phyloP scores from a whole-genome alignment of 2,797 vertebrate species.

The Phalloptychus januarius region DNA sequence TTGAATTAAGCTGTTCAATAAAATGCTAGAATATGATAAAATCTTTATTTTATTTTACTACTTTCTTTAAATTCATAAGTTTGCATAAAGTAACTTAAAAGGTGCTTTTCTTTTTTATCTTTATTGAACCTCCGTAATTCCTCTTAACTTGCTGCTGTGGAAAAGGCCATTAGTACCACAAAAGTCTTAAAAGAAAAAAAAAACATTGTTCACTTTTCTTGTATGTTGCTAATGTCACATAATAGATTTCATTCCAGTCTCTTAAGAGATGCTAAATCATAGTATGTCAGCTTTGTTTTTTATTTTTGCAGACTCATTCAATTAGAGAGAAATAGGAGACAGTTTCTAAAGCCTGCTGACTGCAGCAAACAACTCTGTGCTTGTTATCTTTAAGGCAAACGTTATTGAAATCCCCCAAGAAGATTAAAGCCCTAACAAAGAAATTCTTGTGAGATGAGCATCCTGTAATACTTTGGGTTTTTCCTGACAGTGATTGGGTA shows the following conservation, averaged over 20 bases:
- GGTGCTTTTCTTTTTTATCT: no score
- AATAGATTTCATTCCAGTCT: slow-evolving; percentile 22
- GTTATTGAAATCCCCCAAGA: slow-evolving; percentile 43
- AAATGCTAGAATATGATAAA: no score
- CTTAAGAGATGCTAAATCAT: slow-evolving; percentile 14
- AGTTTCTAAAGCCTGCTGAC: slow-evolving; percentile 15
- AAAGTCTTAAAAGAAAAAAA: not conserved
- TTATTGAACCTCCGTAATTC: no score
- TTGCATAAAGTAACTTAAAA: not conserved
- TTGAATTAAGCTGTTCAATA: not conserved
- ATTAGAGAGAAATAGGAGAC: slow-evolving; percentile 14
- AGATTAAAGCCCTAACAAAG: slow-evolving; percentile 52
- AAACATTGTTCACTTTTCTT: slow-evolving; percentile 27
- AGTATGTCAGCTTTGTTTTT: slow-evolving; percentile 29
- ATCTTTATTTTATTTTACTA: not conserved
- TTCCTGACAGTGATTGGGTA: slow-evolving; percentile 15
- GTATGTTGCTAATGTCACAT: slow-evolving; percentile 19
- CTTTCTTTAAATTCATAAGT: not conserved
- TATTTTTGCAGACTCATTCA: slow-evolving; percentile 24
- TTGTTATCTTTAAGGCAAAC: slow-evolving; percentile 54
- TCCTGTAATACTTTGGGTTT: slow-evolving; percentile 37
- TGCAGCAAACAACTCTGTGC: slow-evolving; percentile 13
- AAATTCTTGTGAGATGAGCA: slow-evolving; percentile 51
- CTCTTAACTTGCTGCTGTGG: no score
- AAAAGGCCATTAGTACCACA: no score